These are phyloP conservation scores for Galemys pyrenaicus DNA, from an alignment of 2,113 vertebrate genomes.

Conservation along the genomic window DNA sequence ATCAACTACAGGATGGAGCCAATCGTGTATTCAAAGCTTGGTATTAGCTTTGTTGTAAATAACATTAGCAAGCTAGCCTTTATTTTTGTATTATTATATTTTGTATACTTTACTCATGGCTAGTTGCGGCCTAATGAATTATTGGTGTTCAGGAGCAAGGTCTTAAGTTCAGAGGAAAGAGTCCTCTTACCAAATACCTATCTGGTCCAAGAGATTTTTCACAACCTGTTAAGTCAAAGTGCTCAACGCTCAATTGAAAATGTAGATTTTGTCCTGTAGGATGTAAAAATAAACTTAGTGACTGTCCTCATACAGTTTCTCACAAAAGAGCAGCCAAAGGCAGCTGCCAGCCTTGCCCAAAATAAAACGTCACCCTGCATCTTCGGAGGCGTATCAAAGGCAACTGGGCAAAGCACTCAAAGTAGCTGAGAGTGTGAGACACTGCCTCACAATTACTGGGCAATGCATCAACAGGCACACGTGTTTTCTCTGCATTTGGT, in stretches of 20 bases:
- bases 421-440: not conserved
- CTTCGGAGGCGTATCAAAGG: not conserved
- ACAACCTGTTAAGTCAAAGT: constrained; percentile 71
- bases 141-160: constrained; percentile 78
- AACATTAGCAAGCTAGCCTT: too few species aligned
- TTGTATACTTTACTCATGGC: constrained; percentile 73
- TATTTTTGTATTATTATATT: constrained; percentile 67
- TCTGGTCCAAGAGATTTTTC: constrained; percentile 82
- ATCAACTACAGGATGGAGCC: constrained; percentile 76
- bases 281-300: constrained; percentile 60
- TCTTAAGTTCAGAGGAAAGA: constrained; percentile 81
- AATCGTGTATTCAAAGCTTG: constrained; percentile 68
- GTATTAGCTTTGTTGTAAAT: constrained; percentile 26
- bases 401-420: constrained; percentile 46
- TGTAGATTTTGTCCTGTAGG: constrained; percentile 61
- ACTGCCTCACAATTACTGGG: constrained; percentile 6
- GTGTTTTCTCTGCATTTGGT: not conserved
- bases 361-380: constrained; percentile 55
- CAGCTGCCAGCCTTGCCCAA: constrained; percentile 51
- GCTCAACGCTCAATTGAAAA: constrained; percentile 67
- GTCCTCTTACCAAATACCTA: constrained; percentile 75
- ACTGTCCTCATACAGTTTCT: constrained; percentile 40
- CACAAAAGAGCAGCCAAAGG: constrained; percentile 22
- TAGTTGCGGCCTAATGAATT: constrained; percentile 85
- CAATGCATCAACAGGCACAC: not conserved